phyloP scores from a whole-genome alignment of 92 coral and sea anemone species.

The Actinernus sp. region DNA sequence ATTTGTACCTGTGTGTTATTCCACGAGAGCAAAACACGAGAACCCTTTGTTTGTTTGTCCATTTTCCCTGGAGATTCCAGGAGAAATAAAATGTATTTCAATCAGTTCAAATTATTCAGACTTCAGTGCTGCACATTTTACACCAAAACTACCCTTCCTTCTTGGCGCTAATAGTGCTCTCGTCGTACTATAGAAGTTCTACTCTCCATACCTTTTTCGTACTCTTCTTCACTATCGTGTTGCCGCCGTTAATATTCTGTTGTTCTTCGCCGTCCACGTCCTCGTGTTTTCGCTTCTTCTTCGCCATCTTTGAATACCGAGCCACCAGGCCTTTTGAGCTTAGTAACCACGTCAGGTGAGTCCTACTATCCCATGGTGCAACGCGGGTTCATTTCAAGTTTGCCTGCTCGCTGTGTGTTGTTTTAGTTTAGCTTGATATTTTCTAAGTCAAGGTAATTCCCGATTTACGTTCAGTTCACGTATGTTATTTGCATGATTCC shows the following conservation, averaged over 20 bases:
- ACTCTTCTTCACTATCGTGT: conserved; percentile 19
- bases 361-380: too few relatives aligned
- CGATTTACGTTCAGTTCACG: too few relatives aligned
- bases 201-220: conserved; percentile 56
- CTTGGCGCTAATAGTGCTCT: background rate
- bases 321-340: conserved; percentile 11
- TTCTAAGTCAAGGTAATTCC: too few relatives aligned
- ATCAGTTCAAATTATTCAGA: too few relatives aligned
- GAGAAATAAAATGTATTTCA: too few relatives aligned
- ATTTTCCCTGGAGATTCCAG: conserved; percentile 90
- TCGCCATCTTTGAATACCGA: conserved; percentile 32
- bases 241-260: background rate
- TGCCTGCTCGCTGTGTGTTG: too few relatives aligned
- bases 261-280: conserved; percentile 51
- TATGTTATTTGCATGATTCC: too few relatives aligned
- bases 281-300: conserved; percentile 16
- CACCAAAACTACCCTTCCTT: background rate
- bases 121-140: too few relatives aligned
- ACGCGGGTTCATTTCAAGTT: background rate
- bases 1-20: conserved; percentile 87
- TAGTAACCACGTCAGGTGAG: conserved; percentile 1
- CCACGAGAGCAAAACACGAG: conserved; percentile 97
- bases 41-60: conserved; percentile 97
- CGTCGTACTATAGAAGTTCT: background rate
- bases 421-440: too few relatives aligned